These are phyloP conservation scores for Brachyrhaphis roseni DNA, from an alignment of 2,797 vertebrate genomes.

Conservation along the genomic window DNA sequence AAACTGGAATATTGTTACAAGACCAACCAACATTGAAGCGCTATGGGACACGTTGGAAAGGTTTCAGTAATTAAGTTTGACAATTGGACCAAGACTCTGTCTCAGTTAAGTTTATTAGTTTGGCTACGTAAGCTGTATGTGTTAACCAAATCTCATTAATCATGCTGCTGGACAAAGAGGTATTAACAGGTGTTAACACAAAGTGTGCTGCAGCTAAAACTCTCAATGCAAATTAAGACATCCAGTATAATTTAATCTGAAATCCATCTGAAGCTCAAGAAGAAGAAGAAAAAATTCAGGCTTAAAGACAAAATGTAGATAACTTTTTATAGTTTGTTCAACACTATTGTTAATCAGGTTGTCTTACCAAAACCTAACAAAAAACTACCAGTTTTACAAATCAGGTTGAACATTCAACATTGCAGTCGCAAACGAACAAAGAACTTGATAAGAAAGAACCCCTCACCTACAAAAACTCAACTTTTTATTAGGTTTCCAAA, in stretches of 20 bases:
- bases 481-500: conserved; percentile 35
- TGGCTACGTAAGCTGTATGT: not conserved
- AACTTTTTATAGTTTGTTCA: not conserved
- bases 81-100: not conserved
- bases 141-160: conserved; percentile 4
- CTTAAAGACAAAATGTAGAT: not conserved
- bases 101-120: conserved; percentile 2
- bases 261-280: not conserved
- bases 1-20: not conserved
- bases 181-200: not conserved
- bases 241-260: not conserved
- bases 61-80: not conserved
- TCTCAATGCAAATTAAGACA: not conserved
- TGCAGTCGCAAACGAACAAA: not conserved
- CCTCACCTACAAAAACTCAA: conserved; percentile 3
- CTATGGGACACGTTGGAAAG: not conserved
- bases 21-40: not conserved
- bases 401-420: not conserved
- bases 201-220: not conserved
- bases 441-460: not conserved
- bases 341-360: not conserved
- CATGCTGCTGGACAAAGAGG: not conserved
- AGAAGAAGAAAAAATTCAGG: not conserved
- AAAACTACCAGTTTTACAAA: not conserved
- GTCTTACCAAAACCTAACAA: not conserved